Evolutionary conservation across 2,797 vertebrate species (phyloP).

Genomic region (Eremophila alpestris): DNA sequence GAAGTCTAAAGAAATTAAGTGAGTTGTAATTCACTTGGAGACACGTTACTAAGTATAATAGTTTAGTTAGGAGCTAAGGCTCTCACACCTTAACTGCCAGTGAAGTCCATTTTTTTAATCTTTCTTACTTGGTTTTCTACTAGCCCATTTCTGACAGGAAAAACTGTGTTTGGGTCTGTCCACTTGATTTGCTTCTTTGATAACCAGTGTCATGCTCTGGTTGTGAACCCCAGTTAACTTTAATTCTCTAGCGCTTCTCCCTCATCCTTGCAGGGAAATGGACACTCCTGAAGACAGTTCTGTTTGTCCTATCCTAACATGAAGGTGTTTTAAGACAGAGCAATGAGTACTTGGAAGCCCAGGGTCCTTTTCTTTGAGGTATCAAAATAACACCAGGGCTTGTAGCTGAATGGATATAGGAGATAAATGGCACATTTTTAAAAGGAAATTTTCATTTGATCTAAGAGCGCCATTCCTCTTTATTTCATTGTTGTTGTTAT

Average conservation of each 20-base stretch:
- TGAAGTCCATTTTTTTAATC: neutral
- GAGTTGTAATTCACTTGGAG: neutral
- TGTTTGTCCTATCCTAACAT: neutral
- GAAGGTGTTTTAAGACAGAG: neutral
- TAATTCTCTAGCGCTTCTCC: neutral
- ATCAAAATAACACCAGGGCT: neutral
- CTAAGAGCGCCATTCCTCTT: neutral
- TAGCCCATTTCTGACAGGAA: neutral
- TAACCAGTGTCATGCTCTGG: neutral
- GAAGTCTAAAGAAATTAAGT: neutral
- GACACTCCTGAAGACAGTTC: neutral
- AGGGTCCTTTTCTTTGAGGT: neutral
- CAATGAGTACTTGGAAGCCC: neutral
- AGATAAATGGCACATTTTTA: neutral
- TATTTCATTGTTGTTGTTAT: accelerated
- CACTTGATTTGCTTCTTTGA: neutral
- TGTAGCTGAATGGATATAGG: neutral
- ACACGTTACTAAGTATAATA: neutral
- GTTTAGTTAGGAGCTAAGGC: neutral
- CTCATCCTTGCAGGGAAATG: neutral
- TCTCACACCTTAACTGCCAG: neutral
- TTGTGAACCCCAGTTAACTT: neutral
- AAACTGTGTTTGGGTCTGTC: neutral
- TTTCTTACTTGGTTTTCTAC: neutral
- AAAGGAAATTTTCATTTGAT: neutral